Evolutionary conservation across 2,888 invertebrate species (phyloP).

Genomic region (Stenotaenia linearis): DNA sequence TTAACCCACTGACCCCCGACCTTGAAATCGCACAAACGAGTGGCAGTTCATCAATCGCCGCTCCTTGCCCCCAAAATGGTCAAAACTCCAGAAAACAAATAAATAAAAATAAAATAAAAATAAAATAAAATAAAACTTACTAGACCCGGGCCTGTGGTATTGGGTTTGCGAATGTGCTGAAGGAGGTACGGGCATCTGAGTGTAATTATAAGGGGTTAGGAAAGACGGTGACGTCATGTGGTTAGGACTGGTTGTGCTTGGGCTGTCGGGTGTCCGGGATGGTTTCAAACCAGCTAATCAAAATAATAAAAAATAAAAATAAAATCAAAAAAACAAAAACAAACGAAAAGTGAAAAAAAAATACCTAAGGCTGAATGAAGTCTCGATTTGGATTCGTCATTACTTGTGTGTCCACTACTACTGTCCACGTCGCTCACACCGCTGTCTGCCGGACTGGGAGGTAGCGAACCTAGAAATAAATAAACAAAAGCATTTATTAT

Average conservation of each 20-base stretch:
- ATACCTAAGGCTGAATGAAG: conserved; percentile 57
- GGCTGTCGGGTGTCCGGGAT: conserved; percentile 42
- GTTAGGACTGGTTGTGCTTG: conserved; percentile 40
- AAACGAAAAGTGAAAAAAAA: not conserved
- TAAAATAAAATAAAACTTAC: conserved; percentile 6
- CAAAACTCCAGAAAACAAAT: too few species aligned
- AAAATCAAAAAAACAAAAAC: not conserved
- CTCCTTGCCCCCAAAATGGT: not conserved
- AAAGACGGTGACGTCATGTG: conserved; percentile 38
- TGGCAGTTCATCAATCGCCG: not conserved
- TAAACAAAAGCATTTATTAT: not conserved
- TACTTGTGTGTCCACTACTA: conserved; percentile 66
- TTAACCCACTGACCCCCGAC: not conserved
- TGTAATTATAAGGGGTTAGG: conserved; percentile 32
- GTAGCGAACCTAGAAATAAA: conserved; percentile 70
- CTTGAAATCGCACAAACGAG: not conserved
- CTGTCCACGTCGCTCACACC: conserved; percentile 96
- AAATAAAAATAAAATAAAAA: not conserved
- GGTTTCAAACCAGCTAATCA: conserved; percentile 42
- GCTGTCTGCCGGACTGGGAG: conserved; percentile 94
- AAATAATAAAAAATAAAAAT: not conserved
- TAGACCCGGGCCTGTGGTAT: not conserved
- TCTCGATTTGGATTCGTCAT: conserved; percentile 79
- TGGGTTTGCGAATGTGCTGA: conserved; percentile 35
- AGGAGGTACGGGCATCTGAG: conserved; percentile 33